These are phyloP conservation scores for Cosmia pyralina DNA, from an alignment of 2,888 invertebrate species.

Conservation along the genomic window DNA sequence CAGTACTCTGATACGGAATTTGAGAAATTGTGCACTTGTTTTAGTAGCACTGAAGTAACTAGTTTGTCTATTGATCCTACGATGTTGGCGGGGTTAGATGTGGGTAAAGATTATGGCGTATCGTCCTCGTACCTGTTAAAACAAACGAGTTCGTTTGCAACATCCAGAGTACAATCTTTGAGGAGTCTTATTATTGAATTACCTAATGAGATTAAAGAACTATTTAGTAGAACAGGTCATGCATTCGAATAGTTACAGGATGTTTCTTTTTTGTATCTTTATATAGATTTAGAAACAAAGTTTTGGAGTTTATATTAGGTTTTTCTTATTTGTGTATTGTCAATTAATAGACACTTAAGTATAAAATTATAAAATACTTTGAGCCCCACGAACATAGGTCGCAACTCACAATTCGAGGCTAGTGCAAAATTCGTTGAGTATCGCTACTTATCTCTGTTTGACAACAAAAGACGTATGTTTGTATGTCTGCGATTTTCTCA, in stretches of 20 bases:
- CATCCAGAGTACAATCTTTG: conserved; percentile 74
- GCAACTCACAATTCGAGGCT: too few species aligned
- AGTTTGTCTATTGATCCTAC: not conserved
- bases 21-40: conserved; percentile 80
- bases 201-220: conserved; percentile 73
- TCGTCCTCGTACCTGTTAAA: conserved; percentile 1
- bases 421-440: too few species aligned
- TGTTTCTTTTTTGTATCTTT: conserved; percentile 28
- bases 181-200: conserved; percentile 71
- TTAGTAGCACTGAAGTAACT: not conserved
- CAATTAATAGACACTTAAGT: too few species aligned
- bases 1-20: conserved; percentile 78
- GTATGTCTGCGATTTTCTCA: too few species aligned
- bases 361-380: too few species aligned
- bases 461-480: too few species aligned
- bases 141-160: conserved; percentile 70
- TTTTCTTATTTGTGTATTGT: conserved; percentile 22
- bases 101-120: not conserved
- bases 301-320: conserved; percentile 15
- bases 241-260: conserved; percentile 14
- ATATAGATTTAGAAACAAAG: conserved; percentile 12
- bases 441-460: too few species aligned
- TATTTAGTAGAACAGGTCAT: conserved; percentile 67
- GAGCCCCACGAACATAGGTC: too few species aligned
- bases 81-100: not conserved